A percentile compares a stretch with the other conserved stretches of the same genome.
Conservation (phyloP, 2,113 vertebrate species). For the Dicrurus megarhynchus region DNA sequence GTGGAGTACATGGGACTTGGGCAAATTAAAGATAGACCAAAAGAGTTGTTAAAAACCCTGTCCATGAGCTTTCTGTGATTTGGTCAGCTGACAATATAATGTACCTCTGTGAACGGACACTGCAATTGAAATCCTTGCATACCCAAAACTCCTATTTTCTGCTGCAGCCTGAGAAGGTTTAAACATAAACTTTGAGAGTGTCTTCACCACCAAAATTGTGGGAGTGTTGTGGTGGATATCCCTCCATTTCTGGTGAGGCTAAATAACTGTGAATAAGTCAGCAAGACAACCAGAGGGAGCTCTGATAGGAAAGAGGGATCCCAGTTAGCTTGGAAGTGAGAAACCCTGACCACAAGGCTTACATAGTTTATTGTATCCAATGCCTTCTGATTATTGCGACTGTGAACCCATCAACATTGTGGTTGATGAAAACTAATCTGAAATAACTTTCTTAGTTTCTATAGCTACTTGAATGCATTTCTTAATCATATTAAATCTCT, state of each 20-base stretch:
- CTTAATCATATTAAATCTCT: not conserved
- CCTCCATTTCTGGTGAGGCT: not conserved
- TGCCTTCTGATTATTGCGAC: not conserved
- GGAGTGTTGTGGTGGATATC: not conserved
- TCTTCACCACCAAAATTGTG: not conserved
- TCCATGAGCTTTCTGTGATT: not conserved
- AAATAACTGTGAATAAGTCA: not conserved
- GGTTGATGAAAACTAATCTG: not conserved
- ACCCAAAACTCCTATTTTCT: not conserved
- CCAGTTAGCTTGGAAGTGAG: not conserved
- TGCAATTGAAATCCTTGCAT: not conserved
- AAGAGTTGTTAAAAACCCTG: not conserved
- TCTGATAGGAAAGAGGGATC: not conserved
- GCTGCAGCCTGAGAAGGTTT: not conserved
- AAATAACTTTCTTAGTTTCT: not conserved
- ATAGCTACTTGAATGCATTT: not conserved
- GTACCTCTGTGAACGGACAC: not conserved
- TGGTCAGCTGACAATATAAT: not conserved
- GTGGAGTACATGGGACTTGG: not conserved
- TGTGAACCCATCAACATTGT: not conserved
- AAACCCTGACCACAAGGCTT: not conserved
- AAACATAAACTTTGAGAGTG: not conserved
- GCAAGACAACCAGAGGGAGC: not conserved
- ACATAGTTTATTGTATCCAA: not conserved
- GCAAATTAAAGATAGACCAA: not conserved